phyloP scores from a whole-genome alignment of 2,888 invertebrate species.

The Rotaria magnacalcarata region DNA sequence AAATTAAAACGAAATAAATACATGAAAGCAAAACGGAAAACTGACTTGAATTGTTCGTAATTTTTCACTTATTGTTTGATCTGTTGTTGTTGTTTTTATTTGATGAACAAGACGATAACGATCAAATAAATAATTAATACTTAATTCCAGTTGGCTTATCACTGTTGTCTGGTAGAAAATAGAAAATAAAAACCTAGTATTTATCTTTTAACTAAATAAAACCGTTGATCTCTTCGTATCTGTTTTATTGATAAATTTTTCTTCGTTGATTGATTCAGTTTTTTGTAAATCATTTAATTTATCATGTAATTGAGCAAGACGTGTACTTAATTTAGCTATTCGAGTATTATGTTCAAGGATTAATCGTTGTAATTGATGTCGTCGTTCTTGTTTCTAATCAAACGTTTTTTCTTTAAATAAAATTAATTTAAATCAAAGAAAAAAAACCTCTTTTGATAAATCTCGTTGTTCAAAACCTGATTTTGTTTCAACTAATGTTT shows the following conservation, averaged over 20 bases:
- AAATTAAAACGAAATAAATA: neutral
- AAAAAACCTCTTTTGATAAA: neutral
- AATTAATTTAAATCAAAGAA: neutral
- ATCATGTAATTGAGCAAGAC: neutral
- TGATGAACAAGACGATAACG: neutral
- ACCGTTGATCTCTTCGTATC: neutral
- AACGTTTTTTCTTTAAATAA: no score
- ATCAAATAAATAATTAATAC: constrained; percentile 5
- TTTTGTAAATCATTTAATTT: neutral
- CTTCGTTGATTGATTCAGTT: neutral
- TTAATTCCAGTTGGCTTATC: neutral
- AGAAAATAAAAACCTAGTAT: neutral
- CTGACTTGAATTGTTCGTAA: neutral
- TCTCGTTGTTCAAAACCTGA: neutral
- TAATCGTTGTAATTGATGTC: no score
- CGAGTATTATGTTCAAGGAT: no score
- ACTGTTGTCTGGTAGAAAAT: neutral
- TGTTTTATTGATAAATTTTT: neutral
- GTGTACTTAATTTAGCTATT: constrained; percentile 1
- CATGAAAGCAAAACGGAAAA: neutral
- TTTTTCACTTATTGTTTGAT: neutral
- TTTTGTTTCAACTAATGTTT: neutral
- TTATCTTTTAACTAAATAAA: no score
- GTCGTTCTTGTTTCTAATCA: no score
- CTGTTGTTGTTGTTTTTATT: neutral